Base-by-base conservation (phyloP, 2,888 invertebrate species). In the Pantelozetes paolii region DNA sequence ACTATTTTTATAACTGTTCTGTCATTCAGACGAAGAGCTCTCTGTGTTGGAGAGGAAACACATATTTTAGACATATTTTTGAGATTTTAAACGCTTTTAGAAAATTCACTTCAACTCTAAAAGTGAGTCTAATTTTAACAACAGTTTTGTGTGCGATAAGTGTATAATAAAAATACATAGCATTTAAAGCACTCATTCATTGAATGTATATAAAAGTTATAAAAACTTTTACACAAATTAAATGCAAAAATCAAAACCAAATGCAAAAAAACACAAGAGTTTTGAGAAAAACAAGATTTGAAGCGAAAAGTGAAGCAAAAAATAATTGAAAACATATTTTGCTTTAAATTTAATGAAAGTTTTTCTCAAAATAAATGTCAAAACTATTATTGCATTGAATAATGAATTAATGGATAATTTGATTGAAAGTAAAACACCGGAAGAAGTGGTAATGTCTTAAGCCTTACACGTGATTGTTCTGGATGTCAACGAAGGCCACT, bases 401-500 rank as follows among this genome's bases (percentile, higher is more conserved):
- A 9, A 20, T 23, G 26, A 26, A 26, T 57, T 5, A 57, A 26
- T 23, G 8, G 2, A 36, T n/a, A 36, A 64, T 18, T 30, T 26
- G 18, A 30, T 11, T 28, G 11, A 59, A 59, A 59, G 30, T 6
- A 59, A 59, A 59, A 23, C 57, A 32, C n/a, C n/a, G n/a, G n/a
- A n/a, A n/a, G n/a, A n/a, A n/a, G n/a, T n/a, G n/a, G n/a, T n/a
- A n/a, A n/a, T n/a, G n/a, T n/a, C n/a, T n/a, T n/a, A n/a, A n/a
- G n/a, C n/a, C 69, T 69, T 69, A 69, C 69, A 69, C 45, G 20
- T 69, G 42, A 69, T 69, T 69, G 36, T n/a, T 32, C 20, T 71
- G 70, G 30, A 74, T 28, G 28, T 74, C 74, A 30, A 70, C 71
- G 40, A 74, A 74, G 42, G 28, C 74, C 30, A 74, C 74, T 48